A percentile compares a stretch with the other conserved stretches of the same genome.
phyloP scores from a whole-genome alignment of 2,797 vertebrate species.

The Pseudomugil tenellus region DNA sequence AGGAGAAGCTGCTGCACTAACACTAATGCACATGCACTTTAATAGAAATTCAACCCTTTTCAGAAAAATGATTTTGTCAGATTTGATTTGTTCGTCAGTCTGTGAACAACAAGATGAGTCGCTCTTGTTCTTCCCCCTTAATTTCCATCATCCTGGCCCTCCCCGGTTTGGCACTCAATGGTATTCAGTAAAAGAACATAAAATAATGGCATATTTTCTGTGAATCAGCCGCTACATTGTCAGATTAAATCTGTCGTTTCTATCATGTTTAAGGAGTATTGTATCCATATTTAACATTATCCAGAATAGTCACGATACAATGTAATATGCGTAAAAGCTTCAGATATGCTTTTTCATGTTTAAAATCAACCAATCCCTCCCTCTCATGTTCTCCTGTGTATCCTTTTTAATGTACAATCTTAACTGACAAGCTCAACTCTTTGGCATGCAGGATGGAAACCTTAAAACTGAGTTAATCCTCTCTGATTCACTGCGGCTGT shows the following conservation, averaged over 20 bases:
- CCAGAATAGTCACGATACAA: not conserved
- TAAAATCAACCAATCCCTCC: conserved; percentile 46
- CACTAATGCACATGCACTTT: conserved; percentile 16
- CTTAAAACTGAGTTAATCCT: conserved; percentile 73
- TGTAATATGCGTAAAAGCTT: conserved; percentile 5
- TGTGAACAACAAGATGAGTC: conserved; percentile 34
- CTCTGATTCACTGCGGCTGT: conserved; percentile 67
- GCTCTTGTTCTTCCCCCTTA: not conserved
- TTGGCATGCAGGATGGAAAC: conserved; percentile 67
- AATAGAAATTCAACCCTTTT: conserved; percentile 21
- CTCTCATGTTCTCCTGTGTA: conserved; percentile 51
- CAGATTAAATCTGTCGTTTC: not conserved
- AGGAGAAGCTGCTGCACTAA: conserved; percentile 11
- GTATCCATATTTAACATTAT: not conserved
- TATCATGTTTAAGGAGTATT: not conserved
- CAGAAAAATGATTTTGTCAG: conserved; percentile 20
- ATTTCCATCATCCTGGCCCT: not conserved
- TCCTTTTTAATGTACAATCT: conserved; percentile 53
- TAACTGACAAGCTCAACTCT: conserved; percentile 66
- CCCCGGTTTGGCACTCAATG: not conserved
- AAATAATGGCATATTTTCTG: conserved; percentile 10
- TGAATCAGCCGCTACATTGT: not conserved
- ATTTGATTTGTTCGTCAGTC: conserved; percentile 16
- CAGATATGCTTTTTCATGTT: conserved; percentile 8
- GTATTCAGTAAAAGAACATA: conserved; percentile 6